phyloP scores from a whole-genome alignment of 2,113 vertebrate species.

The Heterotilapia buettikoferi region DNA sequence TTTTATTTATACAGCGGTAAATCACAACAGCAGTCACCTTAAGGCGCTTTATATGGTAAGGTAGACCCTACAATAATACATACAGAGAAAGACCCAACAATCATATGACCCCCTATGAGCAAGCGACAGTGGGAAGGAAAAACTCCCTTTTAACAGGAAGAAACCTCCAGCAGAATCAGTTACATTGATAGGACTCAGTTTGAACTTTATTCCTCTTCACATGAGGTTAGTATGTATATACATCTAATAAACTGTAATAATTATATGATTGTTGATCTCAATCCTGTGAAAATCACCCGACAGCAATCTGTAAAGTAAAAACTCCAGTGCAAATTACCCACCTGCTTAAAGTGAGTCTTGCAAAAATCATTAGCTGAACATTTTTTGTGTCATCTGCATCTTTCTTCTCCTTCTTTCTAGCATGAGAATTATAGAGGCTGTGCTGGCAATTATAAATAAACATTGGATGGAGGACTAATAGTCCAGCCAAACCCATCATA shows the following conservation, averaged over 20 bases:
- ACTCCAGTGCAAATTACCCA: not conserved
- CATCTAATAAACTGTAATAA: not conserved
- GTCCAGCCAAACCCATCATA: not conserved
- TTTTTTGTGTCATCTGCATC: not conserved
- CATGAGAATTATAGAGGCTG: not conserved
- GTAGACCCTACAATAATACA: not conserved
- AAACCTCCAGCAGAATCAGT: not conserved
- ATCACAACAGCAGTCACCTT: not conserved
- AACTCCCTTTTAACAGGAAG: not conserved
- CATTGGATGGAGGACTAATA: fast-evolving
- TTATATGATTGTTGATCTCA: not conserved
- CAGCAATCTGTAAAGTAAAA: not conserved
- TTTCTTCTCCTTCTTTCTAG: not conserved
- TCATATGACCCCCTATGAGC: not conserved
- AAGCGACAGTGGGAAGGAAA: not conserved
- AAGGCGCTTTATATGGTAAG: not conserved
- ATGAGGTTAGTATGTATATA: not conserved
- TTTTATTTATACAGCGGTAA: not conserved
- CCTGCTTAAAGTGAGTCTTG: not conserved
- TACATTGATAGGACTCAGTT: not conserved
- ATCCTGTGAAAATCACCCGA: not conserved
- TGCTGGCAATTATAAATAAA: not conserved
- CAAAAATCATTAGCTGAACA: not conserved
- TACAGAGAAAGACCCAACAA: not conserved
- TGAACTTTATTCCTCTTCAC: not conserved